phyloP scores from a whole-genome alignment of 2,888 invertebrate genomes.

The Orthosia gothica region DNA sequence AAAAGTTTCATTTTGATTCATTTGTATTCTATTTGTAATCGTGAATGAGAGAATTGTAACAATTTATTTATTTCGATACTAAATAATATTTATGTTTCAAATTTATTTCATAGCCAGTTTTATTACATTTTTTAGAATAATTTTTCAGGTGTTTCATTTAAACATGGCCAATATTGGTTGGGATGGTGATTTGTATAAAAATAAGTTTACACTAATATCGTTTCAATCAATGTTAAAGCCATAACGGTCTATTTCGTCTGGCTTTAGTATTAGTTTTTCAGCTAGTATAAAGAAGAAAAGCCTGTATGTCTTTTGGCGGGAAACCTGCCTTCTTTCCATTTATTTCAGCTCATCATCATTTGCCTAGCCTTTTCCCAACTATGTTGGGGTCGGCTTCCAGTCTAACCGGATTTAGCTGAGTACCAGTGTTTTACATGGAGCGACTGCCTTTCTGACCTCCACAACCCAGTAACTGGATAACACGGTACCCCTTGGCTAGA shows the following conservation, averaged over 20 bases:
- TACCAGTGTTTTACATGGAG: no score
- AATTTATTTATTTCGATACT: conserved; percentile 21
- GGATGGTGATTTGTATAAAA: not conserved
- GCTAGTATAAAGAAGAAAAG: not conserved
- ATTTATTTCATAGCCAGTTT: not conserved
- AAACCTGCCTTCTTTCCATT: no score
- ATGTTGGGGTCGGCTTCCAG: no score
- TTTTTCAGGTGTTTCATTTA: not conserved
- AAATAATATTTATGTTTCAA: conserved; percentile 12
- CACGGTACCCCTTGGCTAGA: no score
- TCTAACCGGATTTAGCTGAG: no score
- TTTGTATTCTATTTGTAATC: conserved; percentile 27
- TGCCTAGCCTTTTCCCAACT: no score
- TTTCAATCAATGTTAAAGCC: no score
- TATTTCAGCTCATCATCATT: no score
- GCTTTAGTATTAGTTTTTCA: not conserved
- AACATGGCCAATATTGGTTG: not conserved
- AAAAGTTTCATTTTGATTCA: not conserved
- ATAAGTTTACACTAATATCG: not conserved
- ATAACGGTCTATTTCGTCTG: not conserved
- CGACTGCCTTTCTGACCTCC: no score
- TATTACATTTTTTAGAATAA: not conserved
- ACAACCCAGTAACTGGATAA: no score
- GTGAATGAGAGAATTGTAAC: not conserved
- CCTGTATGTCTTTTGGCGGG: not conserved